These are phyloP conservation scores for Enhydra lutris DNA, from an alignment of 2,113 vertebrate genomes.

Conservation along the genomic window DNA sequence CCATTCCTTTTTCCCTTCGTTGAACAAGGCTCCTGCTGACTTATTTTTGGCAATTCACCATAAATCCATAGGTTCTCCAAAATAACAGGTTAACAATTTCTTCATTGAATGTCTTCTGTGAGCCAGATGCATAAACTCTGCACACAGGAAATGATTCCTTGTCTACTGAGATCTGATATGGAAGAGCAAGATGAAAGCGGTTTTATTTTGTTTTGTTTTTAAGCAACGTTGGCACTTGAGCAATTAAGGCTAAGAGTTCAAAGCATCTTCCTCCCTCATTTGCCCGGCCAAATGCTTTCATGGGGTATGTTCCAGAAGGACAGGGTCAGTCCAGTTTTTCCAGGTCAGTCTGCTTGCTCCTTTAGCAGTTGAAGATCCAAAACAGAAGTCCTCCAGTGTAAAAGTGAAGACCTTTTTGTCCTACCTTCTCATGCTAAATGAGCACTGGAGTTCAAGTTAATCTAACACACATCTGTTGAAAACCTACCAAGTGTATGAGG, in stretches of 20 bases:
- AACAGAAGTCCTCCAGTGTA: not conserved
- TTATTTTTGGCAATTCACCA: not conserved
- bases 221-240: not conserved
- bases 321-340: not conserved
- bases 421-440: not conserved
- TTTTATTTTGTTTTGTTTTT: not conserved
- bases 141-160: not conserved
- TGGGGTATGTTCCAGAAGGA: not conserved
- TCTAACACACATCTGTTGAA: not conserved
- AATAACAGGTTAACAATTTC: conserved; percentile 5
- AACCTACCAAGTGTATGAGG: not conserved
- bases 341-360: not conserved
- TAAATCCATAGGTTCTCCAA: not conserved
- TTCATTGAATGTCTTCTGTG: not conserved
- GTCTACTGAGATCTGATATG: not conserved
- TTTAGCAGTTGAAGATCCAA: not conserved
- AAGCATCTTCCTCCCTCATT: not conserved
- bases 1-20: not conserved
- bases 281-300: not conserved
- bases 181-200: not conserved
- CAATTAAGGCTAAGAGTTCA: not conserved
- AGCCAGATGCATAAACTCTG: not conserved
- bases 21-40: not conserved
- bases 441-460: not conserved
- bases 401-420: not conserved